A percentile compares a stretch with the other conserved stretches of the same genome.
These are phyloP conservation scores for Sorex maritimensis DNA, from an alignment of 2,797 vertebrate genomes.

Conservation along the genomic window DNA sequence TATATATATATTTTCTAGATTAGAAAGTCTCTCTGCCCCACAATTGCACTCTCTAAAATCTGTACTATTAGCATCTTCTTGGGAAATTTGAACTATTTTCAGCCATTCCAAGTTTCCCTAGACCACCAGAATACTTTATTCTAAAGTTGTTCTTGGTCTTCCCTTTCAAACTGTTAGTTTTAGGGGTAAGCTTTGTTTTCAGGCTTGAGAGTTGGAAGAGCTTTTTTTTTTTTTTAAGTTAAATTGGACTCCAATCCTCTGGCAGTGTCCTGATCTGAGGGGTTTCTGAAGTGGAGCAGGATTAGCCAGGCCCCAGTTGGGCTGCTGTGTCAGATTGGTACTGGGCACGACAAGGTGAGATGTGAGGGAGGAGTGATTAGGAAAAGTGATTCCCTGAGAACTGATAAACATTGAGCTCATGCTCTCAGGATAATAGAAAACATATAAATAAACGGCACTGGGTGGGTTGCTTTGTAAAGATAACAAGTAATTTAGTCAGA, in stretches of 20 bases:
- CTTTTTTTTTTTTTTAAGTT: not conserved
- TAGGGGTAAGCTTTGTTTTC: not conserved
- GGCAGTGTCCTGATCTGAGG: not conserved
- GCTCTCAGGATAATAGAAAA: constrained; percentile 4
- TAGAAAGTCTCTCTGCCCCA: not conserved
- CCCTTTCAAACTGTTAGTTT: not conserved
- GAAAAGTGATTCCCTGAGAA: constrained; percentile 49
- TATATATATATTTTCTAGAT: not conserved
- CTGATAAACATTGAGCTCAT: constrained; percentile 10
- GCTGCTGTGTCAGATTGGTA: not conserved
- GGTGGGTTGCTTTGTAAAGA: constrained; percentile 64
- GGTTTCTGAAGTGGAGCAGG: too few relatives aligned
- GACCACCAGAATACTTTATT: not conserved
- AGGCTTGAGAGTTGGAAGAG: not conserved
- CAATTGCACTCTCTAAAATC: not conserved
- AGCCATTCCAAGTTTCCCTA: not conserved
- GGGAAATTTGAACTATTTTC: not conserved
- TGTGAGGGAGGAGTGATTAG: constrained; percentile 27
- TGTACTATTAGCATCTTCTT: not conserved
- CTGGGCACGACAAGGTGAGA: too few relatives aligned
- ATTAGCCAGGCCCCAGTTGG: too few relatives aligned
- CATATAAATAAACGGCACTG: constrained; percentile 63
- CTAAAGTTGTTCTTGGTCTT: constrained; percentile 16
- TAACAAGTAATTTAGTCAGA: constrained; percentile 68
- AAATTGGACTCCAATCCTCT: not conserved